phyloP scores from a whole-genome alignment of 1,140 invertebrate species.

The Acromyrmex charruanus region DNA sequence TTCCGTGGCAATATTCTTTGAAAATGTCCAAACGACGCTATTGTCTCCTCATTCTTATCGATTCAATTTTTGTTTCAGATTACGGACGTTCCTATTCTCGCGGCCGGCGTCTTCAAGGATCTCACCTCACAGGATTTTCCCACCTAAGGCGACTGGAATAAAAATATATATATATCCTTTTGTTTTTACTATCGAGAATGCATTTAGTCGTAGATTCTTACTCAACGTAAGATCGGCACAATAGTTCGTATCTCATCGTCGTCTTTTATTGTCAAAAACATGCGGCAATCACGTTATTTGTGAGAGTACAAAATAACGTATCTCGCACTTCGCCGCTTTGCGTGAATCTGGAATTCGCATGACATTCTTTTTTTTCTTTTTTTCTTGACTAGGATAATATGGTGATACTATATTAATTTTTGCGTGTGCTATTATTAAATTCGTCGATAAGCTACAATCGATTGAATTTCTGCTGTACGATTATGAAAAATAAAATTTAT shows the following conservation, averaged over 20 bases:
- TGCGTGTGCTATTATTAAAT: background rate
- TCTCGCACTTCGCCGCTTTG: conserved; percentile 37
- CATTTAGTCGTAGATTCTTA: conserved; percentile 71
- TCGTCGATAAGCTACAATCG: conserved; percentile 17
- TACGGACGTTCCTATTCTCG: conserved; percentile 31
- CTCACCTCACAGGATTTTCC: conserved; percentile 25
- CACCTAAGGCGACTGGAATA: conserved; percentile 35
- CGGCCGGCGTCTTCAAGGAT: conserved; percentile 38
- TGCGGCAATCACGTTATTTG: conserved; percentile 35
- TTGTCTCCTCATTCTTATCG: background rate
- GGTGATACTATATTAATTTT: conserved; percentile 39
- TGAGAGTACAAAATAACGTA: conserved; percentile 47
- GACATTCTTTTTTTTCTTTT: conserved; percentile 11
- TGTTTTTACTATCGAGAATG: conserved; percentile 61
- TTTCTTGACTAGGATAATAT: background rate
- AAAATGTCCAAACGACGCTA: background rate
- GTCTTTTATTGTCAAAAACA: conserved; percentile 31
- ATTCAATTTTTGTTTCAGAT: conserved; percentile 33
- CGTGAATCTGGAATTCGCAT: conserved; percentile 21
- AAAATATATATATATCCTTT: conserved; percentile 40
- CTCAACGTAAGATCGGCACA: conserved; percentile 52
- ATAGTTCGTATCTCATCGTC: conserved; percentile 42
- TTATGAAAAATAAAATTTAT: background rate
- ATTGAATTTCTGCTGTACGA: background rate
- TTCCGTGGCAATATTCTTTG: background rate